Base-by-base conservation (phyloP, 2,888 invertebrate species). In the Tipula unca region DNA sequence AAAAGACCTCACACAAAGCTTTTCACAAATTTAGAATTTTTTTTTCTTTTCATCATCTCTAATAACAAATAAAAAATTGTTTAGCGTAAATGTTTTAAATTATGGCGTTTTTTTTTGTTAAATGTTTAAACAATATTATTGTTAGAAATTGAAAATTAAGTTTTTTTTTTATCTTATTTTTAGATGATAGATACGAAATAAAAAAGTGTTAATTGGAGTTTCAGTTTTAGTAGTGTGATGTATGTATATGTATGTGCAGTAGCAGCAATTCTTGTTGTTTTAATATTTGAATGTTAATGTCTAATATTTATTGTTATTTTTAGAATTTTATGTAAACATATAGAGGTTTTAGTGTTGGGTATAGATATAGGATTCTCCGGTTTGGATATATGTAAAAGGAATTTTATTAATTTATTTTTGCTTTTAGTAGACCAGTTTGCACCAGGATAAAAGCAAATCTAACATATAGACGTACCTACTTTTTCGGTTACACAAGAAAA, bases 171-270 rank as follows among this genome's bases (percentile, higher is more conserved):
- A n/a, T 48, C 48, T n/a, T 48, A 48, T 48, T 48, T 48, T 69
- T 69, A 69, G 69, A 69, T 20, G 69, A 69, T 69, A 69, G 69
- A 25, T 69, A 69, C 69, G 69, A 69, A 69, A 69, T 69, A 69
- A 69, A 69, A 69, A 69, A 69, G 69, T 69, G 69, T 69, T 69
- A 69, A 69, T 69, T 69, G 69, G 69, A 69, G 69, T 69, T 69
- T 69, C 69, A 69, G 20, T 25, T 25, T 69, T 14, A n/a, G n/a
- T 48, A 69, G 69, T 69, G 69, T 69, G 25, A 25, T 69, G 69
- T 69, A n/a, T 17, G 17, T 48, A 48, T 48, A n/a, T 48, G n/a
- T 17, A 25, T 25, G 25, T 69, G 25, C 69, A 69, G 69, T 69
- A 69, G 69, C 69, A 48, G 69, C 69, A 69, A 69, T 25, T 69